phyloP scores from a whole-genome alignment of 2,888 invertebrate genomes.

The Ceriagrion tenellum region DNA sequence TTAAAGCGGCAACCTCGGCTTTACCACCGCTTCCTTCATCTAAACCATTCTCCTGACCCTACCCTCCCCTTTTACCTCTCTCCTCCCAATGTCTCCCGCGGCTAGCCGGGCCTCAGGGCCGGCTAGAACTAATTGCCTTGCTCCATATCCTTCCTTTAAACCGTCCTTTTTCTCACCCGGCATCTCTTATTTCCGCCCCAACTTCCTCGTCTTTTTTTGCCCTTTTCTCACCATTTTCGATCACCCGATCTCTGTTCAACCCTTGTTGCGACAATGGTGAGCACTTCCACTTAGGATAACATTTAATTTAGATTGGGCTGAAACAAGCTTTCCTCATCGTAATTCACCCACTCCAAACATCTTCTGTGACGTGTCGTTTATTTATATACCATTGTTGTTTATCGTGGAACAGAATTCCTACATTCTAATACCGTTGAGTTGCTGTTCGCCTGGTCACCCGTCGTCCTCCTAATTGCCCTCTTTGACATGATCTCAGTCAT shows the following conservation, averaged over 20 bases:
- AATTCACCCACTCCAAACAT: too few species aligned
- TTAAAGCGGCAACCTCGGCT: neutral
- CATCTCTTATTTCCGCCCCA: neutral
- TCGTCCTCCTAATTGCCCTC: too few species aligned
- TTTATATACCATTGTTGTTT: too few species aligned
- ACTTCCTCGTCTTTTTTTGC: neutral
- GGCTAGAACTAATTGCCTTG: slow-evolving; percentile 13
- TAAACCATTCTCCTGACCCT: neutral
- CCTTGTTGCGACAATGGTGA: neutral
- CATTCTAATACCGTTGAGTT: too few species aligned
- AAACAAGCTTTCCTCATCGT: too few species aligned
- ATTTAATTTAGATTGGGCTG: too few species aligned
- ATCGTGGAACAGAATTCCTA: too few species aligned
- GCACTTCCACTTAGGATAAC: too few species aligned
- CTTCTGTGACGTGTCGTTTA: too few species aligned
- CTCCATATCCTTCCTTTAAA: slow-evolving; percentile 13
- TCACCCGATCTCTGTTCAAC: neutral
- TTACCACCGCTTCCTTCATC: neutral
- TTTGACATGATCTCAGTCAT: too few species aligned
- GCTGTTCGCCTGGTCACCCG: too few species aligned
- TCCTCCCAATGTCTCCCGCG: neutral
- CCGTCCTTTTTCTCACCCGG: neutral
- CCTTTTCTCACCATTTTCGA: neutral
- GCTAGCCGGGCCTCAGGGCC: neutral
- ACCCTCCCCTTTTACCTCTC: neutral